These are phyloP conservation scores for Cebidichthys violaceus DNA, from an alignment of 2,113 vertebrate species.

Conservation along the genomic window DNA sequence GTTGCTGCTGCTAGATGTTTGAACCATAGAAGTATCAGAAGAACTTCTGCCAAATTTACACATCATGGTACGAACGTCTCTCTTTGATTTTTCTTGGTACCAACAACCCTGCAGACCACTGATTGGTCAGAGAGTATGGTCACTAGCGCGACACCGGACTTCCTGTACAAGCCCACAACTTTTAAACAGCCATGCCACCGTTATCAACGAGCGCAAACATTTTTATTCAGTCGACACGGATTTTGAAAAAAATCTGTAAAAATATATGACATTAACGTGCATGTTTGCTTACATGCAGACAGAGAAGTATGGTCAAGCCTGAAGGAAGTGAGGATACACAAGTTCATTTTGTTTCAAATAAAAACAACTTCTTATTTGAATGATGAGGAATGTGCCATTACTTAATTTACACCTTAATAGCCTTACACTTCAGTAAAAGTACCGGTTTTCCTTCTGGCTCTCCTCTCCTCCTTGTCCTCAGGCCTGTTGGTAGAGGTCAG, in stretches of 20 bases:
- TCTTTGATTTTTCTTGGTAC: no score
- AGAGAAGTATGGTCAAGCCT: background rate
- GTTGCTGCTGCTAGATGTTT: background rate
- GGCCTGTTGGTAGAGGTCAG: slow-evolving; percentile 39
- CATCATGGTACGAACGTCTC: no score
- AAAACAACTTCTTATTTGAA: background rate
- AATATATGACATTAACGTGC: background rate
- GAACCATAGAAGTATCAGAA: background rate
- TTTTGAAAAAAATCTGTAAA: no score
- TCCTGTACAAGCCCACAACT: background rate
- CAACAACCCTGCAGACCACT: background rate
- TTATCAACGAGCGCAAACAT: no score
- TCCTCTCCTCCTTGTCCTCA: background rate
- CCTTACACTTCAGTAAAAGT: no score
- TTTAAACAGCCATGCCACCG: no score
- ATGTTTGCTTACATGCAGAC: background rate
- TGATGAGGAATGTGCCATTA: background rate
- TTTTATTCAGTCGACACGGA: no score
- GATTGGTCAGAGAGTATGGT: background rate
- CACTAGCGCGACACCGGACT: background rate
- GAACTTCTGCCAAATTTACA: background rate
- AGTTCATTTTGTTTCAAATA: background rate
- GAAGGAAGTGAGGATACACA: no score
- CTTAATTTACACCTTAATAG: background rate
- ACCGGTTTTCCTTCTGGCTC: background rate